These are phyloP conservation scores for Otis tarda DNA, from an alignment of 2,113 vertebrate species.

Conservation along the genomic window DNA sequence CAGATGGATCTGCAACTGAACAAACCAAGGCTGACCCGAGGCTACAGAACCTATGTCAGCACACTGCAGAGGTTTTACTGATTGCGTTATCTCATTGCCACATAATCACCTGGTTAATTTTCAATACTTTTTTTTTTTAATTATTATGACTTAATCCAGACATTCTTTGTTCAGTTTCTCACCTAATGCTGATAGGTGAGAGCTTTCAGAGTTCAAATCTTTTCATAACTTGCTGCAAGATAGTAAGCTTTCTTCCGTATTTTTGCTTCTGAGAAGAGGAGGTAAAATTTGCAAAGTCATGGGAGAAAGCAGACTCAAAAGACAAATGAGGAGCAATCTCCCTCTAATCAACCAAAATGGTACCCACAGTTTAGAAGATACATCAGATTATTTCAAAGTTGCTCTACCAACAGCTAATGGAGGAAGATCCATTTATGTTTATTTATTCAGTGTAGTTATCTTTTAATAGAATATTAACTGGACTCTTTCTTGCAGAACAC, in stretches of 20 bases:
- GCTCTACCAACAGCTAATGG: background rate
- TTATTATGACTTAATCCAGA: background rate
- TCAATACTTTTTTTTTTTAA: background rate
- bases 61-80: background rate
- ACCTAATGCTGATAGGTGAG: background rate
- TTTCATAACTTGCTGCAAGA: background rate
- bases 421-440: background rate
- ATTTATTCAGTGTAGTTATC: background rate
- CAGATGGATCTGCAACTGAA: conserved; percentile 36
- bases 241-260: background rate
- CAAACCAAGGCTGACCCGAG: conserved; percentile 15
- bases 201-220: background rate
- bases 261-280: background rate
- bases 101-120: background rate
- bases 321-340: background rate
- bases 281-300: background rate
- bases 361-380: background rate
- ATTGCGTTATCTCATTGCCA: background rate
- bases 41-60: conserved; percentile 9
- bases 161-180: background rate
- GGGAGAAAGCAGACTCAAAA: background rate
- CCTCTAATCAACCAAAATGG: background rate
- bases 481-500: background rate
- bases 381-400: background rate
- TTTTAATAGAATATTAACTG: background rate